Evolutionary conservation across 2,113 vertebrate genomes (phyloP).

Genomic region (Prolemur simus): DNA sequence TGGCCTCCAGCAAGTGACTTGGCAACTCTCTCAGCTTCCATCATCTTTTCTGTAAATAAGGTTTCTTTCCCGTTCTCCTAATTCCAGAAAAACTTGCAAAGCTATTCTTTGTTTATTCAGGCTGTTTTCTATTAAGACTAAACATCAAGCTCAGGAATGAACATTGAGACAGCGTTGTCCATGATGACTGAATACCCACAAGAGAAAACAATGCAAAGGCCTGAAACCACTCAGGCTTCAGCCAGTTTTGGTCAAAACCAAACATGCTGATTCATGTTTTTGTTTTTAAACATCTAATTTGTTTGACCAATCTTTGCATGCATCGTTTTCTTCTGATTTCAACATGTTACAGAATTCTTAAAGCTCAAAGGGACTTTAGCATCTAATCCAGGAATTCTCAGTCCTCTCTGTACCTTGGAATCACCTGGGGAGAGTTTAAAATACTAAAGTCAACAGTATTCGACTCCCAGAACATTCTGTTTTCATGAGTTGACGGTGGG

Average conservation of each 20-base stretch:
- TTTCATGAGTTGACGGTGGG: neutral
- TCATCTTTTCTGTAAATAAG: neutral
- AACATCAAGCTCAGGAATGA: constrained; percentile 21
- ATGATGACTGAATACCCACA: neutral
- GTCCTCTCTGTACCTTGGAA: neutral
- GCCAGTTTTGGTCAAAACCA: constrained; percentile 1
- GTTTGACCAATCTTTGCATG: neutral
- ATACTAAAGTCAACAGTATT: no score
- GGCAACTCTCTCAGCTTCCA: neutral
- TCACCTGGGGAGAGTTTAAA: neutral
- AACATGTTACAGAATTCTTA: neutral
- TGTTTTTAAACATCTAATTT: constrained; percentile 53
- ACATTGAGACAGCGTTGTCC: neutral
- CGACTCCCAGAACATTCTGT: neutral
- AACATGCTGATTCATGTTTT: neutral
- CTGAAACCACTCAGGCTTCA: neutral
- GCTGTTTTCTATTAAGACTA: constrained; percentile 51
- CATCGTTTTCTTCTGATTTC: neutral
- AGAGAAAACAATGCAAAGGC: neutral
- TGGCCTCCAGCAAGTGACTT: neutral
- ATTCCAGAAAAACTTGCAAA: neutral
- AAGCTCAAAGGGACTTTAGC: neutral
- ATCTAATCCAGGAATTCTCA: neutral
- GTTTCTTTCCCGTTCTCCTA: neutral
- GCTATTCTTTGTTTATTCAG: neutral